Conservation (phyloP, 2,888 invertebrate genomes). For the Eubasilissa splendida region DNA sequence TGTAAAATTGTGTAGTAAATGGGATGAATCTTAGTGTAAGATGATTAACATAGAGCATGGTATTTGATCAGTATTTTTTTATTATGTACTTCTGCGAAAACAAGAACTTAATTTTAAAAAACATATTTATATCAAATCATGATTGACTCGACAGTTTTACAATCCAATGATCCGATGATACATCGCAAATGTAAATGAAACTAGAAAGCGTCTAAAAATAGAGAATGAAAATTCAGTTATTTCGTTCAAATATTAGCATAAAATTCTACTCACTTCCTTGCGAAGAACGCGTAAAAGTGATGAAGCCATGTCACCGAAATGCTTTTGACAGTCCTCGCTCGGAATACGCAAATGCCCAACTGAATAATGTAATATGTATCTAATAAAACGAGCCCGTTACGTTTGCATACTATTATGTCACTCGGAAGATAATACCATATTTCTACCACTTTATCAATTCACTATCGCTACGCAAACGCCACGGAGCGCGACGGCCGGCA, state of each 20-base stretch:
- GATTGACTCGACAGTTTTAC: too few species aligned
- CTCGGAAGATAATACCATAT: constrained; percentile 19
- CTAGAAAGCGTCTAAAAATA: too few species aligned
- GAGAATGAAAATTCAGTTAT: constrained; percentile 7
- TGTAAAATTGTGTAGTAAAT: too few species aligned
- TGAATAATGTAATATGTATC: constrained; percentile 27
- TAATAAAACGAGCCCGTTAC: constrained; percentile 15
- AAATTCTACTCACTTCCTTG: constrained; percentile 49
- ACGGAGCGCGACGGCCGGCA: not conserved
- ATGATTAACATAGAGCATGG: too few species aligned
- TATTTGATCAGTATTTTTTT: too few species aligned
- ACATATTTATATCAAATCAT: too few species aligned
- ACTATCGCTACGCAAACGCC: constrained; percentile 19
- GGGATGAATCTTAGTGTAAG: too few species aligned
- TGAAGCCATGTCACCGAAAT: constrained; percentile 50
- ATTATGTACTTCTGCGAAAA: too few species aligned
- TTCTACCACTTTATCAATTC: constrained; percentile 20
- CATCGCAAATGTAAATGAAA: too few species aligned
- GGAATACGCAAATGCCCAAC: constrained; percentile 32
- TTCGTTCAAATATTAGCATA: constrained; percentile 5
- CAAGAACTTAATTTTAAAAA: too few species aligned
- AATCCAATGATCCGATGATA: too few species aligned
- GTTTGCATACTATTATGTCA: constrained; percentile 34
- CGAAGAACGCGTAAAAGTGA: constrained; percentile 53
- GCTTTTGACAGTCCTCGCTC: constrained; percentile 17